Conservation (phyloP, 2,113 vertebrate species). For the Neogobius melanostomus region DNA sequence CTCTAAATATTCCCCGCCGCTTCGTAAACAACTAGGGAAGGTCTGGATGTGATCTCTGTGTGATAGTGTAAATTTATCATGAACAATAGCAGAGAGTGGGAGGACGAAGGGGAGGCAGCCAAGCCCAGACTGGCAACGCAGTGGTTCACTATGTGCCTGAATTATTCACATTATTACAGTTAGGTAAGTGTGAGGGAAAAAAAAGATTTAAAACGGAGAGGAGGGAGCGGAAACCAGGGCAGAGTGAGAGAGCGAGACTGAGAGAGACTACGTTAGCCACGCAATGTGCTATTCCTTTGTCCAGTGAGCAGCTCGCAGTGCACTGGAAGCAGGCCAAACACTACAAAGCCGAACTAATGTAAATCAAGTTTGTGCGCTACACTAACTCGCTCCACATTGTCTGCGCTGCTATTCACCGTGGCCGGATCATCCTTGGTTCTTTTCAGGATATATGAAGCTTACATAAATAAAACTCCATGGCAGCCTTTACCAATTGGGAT, state of each 20-base stretch:
- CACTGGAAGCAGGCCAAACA: too few relatives aligned
- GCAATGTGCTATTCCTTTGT: too few relatives aligned
- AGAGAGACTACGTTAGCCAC: not conserved
- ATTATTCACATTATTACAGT: not conserved
- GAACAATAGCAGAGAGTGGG: constrained; percentile 1
- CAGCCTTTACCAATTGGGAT: too few relatives aligned
- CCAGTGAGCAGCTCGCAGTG: too few relatives aligned
- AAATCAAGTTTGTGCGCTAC: too few relatives aligned
- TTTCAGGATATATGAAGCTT: too few relatives aligned
- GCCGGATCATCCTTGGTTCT: too few relatives aligned
- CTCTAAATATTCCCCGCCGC: not conserved
- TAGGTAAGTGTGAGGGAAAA: not conserved
- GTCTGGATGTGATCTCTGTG: not conserved
- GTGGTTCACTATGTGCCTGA: not conserved
- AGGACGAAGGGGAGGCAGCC: not conserved
- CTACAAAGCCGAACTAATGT: too few relatives aligned
- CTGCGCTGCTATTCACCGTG: too few relatives aligned
- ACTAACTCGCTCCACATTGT: too few relatives aligned
- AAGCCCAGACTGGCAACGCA: not conserved
- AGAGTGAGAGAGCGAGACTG: not conserved
- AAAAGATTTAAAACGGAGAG: too few relatives aligned
- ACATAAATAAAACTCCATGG: too few relatives aligned
- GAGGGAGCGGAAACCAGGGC: not conserved
- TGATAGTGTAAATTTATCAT: constrained; percentile 3
- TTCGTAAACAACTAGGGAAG: not conserved